Base-by-base conservation (phyloP, 37 sponge, comb jelly and placozoan species). In the Spongilla lacustris region DNA sequence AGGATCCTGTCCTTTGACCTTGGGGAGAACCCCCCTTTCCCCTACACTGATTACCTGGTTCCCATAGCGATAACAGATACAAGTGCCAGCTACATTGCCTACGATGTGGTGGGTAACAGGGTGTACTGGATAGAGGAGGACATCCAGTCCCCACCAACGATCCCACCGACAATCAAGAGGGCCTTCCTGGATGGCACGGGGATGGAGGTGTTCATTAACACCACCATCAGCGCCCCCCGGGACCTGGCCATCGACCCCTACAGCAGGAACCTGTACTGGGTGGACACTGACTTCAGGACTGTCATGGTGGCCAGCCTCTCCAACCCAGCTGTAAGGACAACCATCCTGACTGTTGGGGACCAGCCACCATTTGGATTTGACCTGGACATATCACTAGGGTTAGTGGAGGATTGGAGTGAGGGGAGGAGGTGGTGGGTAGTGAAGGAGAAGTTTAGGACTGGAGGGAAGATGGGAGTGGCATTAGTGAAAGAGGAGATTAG, bases 231-330 rank as follows among this genome's bases (percentile, higher is more conserved):
- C 58, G 19, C 4, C 21, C 4, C 21, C 58, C 58, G 58, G 19
- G 58, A 58, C 21, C 58, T 58, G 58, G 58, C 58, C 58, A 17
- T 58, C 58, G 58, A 91, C 46, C 78, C 80, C 25, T 67, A 32
- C 66, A 77, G 66, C 32, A 31, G 41, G 68, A 87, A 84, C 48
- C 88, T 96, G 67, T 96, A 89, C 73, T 96, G 91, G 91, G 82
- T 84, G 9, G 96, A 96, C 71, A 73, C 79, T 23, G 86, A 58
- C 4, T 34, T 83, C 34, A 67, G 85, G 13, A 25, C 67, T 2
- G 84, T 94, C n/a, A 88, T 91, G 66, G 82, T 79, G 27, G 81
- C 66, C 68, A 36, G 22, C 79, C 26, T 26, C 13, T 9, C 6
- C 50, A 50, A 50, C 50, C 27, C 26, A 4, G 30, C 36, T 1